Evolutionary conservation across 2,888 invertebrate genomes (phyloP).

Genomic region (Prenolepis imparis): DNA sequence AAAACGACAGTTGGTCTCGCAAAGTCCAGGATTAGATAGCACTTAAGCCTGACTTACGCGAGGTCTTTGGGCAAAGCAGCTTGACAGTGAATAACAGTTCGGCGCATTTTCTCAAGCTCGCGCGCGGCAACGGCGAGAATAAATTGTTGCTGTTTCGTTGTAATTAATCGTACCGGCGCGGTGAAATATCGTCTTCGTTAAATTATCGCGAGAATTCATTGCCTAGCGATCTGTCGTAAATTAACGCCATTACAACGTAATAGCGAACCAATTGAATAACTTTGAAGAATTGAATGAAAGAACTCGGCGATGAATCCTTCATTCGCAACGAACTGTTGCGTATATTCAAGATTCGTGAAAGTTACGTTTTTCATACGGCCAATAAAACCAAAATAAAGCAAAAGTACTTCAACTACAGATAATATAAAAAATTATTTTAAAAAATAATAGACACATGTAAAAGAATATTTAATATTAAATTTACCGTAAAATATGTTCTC

Average conservation of each 20-base stretch:
- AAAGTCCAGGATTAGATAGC: conserved; percentile 55
- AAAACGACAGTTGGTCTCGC: conserved; percentile 8
- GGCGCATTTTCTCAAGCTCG: conserved; percentile 56
- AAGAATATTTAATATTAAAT: neutral
- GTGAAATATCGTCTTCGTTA: conserved; percentile 53
- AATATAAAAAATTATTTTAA: too few relatives aligned
- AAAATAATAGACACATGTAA: neutral
- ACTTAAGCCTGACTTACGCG: conserved; percentile 44
- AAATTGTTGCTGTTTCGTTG: conserved; percentile 55
- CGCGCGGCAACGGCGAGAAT: conserved; percentile 44
- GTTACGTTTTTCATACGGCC: too few relatives aligned
- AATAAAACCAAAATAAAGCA: too few relatives aligned
- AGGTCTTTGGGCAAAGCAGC: conserved; percentile 11
- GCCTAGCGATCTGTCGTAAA: conserved; percentile 45
- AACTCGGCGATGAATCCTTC: neutral
- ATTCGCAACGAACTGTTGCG: neutral
- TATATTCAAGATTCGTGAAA: too few relatives aligned
- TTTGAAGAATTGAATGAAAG: neutral
- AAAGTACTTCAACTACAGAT: too few relatives aligned
- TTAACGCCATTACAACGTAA: conserved; percentile 42
- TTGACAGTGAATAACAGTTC: conserved; percentile 55
- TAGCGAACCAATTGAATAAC: conserved; percentile 45
- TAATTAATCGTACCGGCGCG: conserved; percentile 48
- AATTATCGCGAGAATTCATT: conserved; percentile 51
- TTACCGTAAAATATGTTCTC: neutral